Conservation (phyloP, 1,140 invertebrate species). For the Solen grandis region DNA sequence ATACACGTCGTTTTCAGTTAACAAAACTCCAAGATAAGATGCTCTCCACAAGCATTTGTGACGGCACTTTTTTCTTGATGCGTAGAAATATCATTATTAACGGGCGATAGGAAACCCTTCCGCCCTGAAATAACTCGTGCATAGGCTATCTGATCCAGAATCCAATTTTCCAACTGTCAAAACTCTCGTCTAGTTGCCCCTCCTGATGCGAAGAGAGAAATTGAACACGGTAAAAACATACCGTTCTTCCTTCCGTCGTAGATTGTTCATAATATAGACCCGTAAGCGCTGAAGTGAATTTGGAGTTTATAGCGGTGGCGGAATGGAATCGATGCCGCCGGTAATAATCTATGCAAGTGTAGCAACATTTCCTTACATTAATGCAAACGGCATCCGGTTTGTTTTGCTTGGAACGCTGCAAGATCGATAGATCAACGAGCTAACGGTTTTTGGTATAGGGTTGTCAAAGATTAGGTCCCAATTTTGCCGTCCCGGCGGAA, state of each 20-base stretch:
- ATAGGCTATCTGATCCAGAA: conserved; percentile 43
- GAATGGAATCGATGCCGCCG: conserved; percentile 35
- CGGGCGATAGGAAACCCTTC: conserved; percentile 47
- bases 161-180: conserved; percentile 61
- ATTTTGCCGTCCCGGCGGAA: too few relatives aligned
- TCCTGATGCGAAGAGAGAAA: conserved; percentile 27
- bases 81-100: conserved; percentile 59
- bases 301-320: conserved; percentile 32
- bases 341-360: conserved; percentile 33
- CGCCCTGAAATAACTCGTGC: neutral
- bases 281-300: conserved; percentile 24
- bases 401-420: neutral
- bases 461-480: too few relatives aligned
- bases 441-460: too few relatives aligned
- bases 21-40: conserved; percentile 38
- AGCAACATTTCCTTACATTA: conserved; percentile 33
- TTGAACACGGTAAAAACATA: conserved; percentile 43
- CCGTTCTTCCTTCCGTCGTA: conserved; percentile 44
- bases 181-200: conserved; percentile 15
- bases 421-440: neutral
- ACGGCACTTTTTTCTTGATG: conserved; percentile 26
- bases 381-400: neutral
- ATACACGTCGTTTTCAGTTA: conserved; percentile 45
- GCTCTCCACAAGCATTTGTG: conserved; percentile 17
- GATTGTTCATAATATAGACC: conserved; percentile 52